Conservation (phyloP, 2,797 vertebrate genomes). For the Argentina silus region DNA sequence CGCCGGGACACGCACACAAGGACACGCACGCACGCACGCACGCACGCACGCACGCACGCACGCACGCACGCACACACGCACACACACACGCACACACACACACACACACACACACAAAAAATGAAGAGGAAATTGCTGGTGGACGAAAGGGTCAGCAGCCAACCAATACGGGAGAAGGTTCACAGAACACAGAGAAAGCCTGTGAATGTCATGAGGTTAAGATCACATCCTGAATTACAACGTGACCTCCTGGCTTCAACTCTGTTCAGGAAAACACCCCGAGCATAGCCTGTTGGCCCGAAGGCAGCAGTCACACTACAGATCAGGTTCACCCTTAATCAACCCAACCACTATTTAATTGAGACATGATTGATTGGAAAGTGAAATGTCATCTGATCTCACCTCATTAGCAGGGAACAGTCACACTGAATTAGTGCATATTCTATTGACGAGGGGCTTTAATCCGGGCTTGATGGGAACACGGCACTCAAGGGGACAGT, state of each 20-base stretch:
- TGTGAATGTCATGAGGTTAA: too few relatives aligned
- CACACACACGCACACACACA: conserved; percentile 6
- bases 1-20: too few relatives aligned
- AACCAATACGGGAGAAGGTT: conserved; percentile 11
- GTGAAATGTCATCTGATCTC: conserved; percentile 60
- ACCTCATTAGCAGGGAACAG: conserved; percentile 57
- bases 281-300: too few relatives aligned
- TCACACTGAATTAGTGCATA: conserved; percentile 57
- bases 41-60: background rate
- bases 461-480: conserved; percentile 20
- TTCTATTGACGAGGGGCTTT: conserved; percentile 44
- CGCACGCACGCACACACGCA: background rate
- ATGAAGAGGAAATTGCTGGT: conserved; percentile 26
- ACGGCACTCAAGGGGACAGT: conserved; percentile 13
- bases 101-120: conserved; percentile 3
- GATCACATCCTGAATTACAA: too few relatives aligned
- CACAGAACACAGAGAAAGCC: background rate
- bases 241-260: too few relatives aligned
- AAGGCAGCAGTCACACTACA: background rate
- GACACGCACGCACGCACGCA: background rate
- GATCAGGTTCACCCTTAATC: background rate
- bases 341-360: conserved; percentile 25
- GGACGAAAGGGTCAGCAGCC: background rate
- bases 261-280: too few relatives aligned
- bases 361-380: conserved; percentile 62